Conservation (phyloP, 2,113 vertebrate genomes). For the Maccullochella peelii region DNA sequence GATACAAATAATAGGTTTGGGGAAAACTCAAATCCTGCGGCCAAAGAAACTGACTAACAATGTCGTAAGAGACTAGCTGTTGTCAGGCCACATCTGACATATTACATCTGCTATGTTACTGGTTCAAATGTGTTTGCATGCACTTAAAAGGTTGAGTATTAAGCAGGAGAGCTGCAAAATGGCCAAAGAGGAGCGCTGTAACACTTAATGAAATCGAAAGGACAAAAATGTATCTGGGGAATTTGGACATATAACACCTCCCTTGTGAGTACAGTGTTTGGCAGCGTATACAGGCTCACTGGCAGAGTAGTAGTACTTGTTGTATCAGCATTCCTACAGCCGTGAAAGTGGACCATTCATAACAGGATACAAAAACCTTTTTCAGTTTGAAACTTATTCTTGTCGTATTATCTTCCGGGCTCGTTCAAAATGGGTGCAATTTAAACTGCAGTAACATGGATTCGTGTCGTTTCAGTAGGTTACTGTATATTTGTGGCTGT, state of each 20-base stretch:
- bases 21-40: neutral
- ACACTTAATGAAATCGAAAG: slow-evolving; percentile 12
- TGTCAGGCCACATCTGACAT: neutral
- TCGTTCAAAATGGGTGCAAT: slow-evolving; percentile 16
- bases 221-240: slow-evolving; percentile 18
- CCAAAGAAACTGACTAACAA: neutral
- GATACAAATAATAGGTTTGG: neutral
- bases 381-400: neutral
- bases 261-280: slow-evolving; percentile 41
- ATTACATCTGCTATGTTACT: neutral
- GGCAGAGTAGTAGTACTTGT: slow-evolving; percentile 25
- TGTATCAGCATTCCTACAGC: slow-evolving; percentile 7
- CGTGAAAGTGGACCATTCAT: neutral
- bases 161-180: slow-evolving; percentile 6
- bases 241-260: slow-evolving; percentile 19
- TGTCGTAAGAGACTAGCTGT: neutral
- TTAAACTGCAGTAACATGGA: slow-evolving; percentile 30
- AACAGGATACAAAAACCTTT: neutral
- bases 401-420: neutral
- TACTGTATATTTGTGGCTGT: slow-evolving; percentile 60
- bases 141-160: slow-evolving; percentile 16
- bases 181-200: neutral
- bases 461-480: slow-evolving; percentile 46
- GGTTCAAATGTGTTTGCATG: neutral
- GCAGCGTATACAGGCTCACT: slow-evolving; percentile 13